Base-by-base conservation (phyloP, 2,113 vertebrate species). In the Cyanoramphus novaezelandiae region DNA sequence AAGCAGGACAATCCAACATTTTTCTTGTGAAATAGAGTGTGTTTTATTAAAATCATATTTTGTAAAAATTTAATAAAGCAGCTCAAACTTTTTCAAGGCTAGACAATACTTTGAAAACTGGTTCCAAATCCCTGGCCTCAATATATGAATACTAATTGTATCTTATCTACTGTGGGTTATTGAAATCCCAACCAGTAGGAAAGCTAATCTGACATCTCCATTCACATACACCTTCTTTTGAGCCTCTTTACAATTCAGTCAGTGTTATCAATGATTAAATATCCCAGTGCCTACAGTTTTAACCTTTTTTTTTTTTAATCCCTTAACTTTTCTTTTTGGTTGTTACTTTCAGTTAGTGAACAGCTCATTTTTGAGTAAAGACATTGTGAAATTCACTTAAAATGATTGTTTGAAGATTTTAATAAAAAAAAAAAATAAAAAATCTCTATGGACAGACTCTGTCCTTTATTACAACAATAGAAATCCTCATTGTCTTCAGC, bases 161-260 rank as follows among this genome's bases (percentile, higher is more conserved):
- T 93, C 91, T 95, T 96, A 92, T 95, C 96, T 95, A 62, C 92
- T 83, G 95, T 92, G 49, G 4, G 87, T 94, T 96, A 94, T 94
- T 95, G 95, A 97, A 97, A 97, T 96, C 88, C 94, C 86, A 90
- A 94, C 90, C 93, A 94, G 95, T 91, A 96, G 93, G 95, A 96
- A 97, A 96, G 94, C 74, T 93, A 97, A 97, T 96, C 94, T 97
- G 96, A 96, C 95, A 96, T 96, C 97, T 97, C 94, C 95, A 96
- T 96, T 95, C 96, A 96, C 86, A 96, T 27, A 80, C 74, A 91
- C 67, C 91, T 95, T 85, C 94, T 95, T 97, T 95, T 96, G 92
- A 97, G 95, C 91, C 69, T 96, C 87, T 95, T 95, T 93, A 96
- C 77, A 97, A 94, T 96, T 97, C 95, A 92, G 49, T 59, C 90